Evolutionary conservation across 1,140 invertebrate species (phyloP), one percentile per base, ranked within the genome.

Genomic region (Magallana gigas): DNA sequence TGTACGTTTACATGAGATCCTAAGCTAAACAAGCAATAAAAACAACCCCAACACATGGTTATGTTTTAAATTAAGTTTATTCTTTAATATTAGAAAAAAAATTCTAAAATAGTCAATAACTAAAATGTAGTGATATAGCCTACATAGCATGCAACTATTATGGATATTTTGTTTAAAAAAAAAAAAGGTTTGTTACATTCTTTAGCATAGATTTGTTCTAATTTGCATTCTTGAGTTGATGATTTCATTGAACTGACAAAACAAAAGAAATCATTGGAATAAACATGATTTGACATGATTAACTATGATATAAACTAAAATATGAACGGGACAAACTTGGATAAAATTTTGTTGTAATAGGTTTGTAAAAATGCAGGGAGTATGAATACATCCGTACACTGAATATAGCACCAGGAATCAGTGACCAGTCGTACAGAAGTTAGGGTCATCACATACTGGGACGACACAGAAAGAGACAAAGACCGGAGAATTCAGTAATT

Each of bases 371-470:
- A 76, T 76, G 68, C 68, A 76, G 9, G 68, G 23, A 11, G 68
- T 29, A 76, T 76, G 68, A 76, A 76, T 76, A 76, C 68, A 76
- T 76, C 36, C 68, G 36, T 76, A 76, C 68, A 76, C 68, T 36
- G 36, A 12, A 76, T 29, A 76, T 76, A 76, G 68, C 68, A 76
- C 68, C 68, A 76, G 68, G 68, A 76, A 76, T 76, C 68, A 76
- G 68, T 76, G 68, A 23, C 68, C 23, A 76, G 36, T 36, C 68
- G 23, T 76, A 76, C 68, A 76, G 68, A 76, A 11, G 11, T 11
- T 11, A 9, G 36, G 68, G 23, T 29, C 12, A 76, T 76, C 36
- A 48, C 36, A 48, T 48, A 48, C 2, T 48, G 36, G 36, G 5
- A 8, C 23, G 23, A 76, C 23, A 36, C 68, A 29, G 68, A 76